Percentiles rank a stretch among this genome's conserved stretches.
Conservation (phyloP, 2,113 vertebrate species). For the Odontesthes bonariensis region DNA sequence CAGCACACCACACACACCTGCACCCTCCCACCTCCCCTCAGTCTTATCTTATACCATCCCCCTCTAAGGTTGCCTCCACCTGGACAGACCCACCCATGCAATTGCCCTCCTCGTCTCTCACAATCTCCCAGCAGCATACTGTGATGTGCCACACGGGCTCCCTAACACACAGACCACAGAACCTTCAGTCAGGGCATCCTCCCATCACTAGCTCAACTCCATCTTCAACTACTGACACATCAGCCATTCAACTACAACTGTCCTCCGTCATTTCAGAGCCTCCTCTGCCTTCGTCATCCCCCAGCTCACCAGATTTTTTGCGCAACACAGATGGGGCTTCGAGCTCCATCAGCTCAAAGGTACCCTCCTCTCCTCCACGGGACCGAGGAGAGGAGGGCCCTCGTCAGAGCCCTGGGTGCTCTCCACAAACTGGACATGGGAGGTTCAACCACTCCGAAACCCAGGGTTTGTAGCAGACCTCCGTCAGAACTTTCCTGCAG, state of each 20-base stretch:
- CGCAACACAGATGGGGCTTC: constrained; percentile 25
- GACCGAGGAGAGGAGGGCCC: constrained; percentile 36
- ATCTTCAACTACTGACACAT: constrained; percentile 16
- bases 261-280: constrained; percentile 36
- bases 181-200: constrained; percentile 50
- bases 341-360: constrained; percentile 48
- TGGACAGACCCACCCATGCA: constrained; percentile 61
- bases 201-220: constrained; percentile 21
- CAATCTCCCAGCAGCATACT: constrained; percentile 46
- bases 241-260: constrained; percentile 31
- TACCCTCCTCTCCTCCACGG: constrained; percentile 47
- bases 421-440: constrained; percentile 54
- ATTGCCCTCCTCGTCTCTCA: constrained; percentile 53
- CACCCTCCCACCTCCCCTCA: constrained; percentile 34
- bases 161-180: constrained; percentile 54
- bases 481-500: constrained; percentile 21
- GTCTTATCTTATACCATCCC: constrained; percentile 36
- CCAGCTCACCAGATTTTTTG: constrained; percentile 45
- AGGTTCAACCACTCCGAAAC: constrained; percentile 37
- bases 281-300: constrained; percentile 43
- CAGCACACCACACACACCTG: constrained; percentile 51
- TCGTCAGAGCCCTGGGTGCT: constrained; percentile 54
- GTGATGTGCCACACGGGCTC: constrained; percentile 36
- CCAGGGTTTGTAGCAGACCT: constrained; percentile 63
- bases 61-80: constrained; percentile 57